Base-by-base conservation (phyloP, 2,113 vertebrate species). In the Scortum barcoo region DNA sequence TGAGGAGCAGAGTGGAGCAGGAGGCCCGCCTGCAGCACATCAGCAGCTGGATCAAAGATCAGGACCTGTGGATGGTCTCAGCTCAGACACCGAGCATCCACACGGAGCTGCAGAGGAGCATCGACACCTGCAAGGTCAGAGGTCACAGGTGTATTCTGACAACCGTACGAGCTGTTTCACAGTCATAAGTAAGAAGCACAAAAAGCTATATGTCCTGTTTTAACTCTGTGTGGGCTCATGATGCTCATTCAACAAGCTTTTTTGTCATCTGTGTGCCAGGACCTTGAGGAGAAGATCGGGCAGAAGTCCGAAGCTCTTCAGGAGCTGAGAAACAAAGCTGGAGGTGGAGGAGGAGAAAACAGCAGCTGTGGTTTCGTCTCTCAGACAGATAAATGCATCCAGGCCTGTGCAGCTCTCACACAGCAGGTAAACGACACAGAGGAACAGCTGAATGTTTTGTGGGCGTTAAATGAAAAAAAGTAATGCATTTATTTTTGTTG, bases 81-180 rank as follows among this genome's bases (percentile, higher is more conserved):
- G 91, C 95, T 53, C 93, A 82, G 84, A 95, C 76, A 1, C 96
- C 96, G 5, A 82, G 89, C 68, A 96, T 95, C 93, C 84, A 81
- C 30, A 76, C 89, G 8, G 94, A 94, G 9, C 92, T 96, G 0
- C 91, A 95, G 83, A 94, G 89, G 71, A 93, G 86, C 4, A 78
- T 97, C 46, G 50, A 81, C 75, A 86, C 95, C 20, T 96, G 96
- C 84, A 92, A 96, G 96, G 98, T 98, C 90, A 92, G 93, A 36
- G 8, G 16, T 60, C 65, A 71, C 62, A 58, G 28, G 26, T 28
- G 63, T 5, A n/a, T 16, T 19, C 57, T 58, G 56, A 38, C 30
- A 74, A 20, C 61, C 17, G 60, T 10, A 1, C 1, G 3, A 65
- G n/a, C n/a, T 24, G 26, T 56, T 3, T n/a, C 5, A 63, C 0